Base-by-base conservation (phyloP, 1,140 invertebrate genomes). In the Nasonia vitripennis region DNA sequence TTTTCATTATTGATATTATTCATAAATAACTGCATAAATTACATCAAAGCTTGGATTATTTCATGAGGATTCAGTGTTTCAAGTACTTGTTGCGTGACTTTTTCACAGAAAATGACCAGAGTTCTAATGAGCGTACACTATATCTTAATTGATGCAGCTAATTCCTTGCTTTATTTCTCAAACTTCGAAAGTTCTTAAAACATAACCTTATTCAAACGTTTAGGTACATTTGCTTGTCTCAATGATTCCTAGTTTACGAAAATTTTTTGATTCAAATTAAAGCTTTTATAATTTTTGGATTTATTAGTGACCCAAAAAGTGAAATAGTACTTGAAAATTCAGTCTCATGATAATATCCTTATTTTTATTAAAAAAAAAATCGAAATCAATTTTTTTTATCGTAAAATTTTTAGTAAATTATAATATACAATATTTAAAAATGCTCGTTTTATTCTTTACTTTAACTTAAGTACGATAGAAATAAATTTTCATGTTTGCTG, bases 11-110 rank as follows among this genome's bases (percentile, higher is more conserved):
- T 88, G 88, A 87, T 88, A 89, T 89, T 89, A 88, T 88, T 79
- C 89, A 89, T 91, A 90, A 89, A 90, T 90, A 90, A 90, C 87
- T 27, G 89, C 87, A 89, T 86, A 91, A 87, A 87, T 89, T 89
- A 89, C 87, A 88, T 89, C 87, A 89, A 88, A 91, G 88, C 89
- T 89, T 89, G 89, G 89, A 88, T 90, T 89, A 87, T 84, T 90
- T 89, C 74, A 79, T 89, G 87, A 87, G 82, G 87, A 84, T 88
- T 84, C 81, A 85, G 51, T n/a, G 70, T 87, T 84, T 70, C 83
- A 84, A 84, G 85, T 88, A 86, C 62, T 62, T 17, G 45, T 78
- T 80, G 70, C 62, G 10, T 87, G 51, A 78, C 34, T 84, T 78
- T 77, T 85, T 78, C 11, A 82, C 68, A 84, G 81, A 77, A 87